phyloP scores from a whole-genome alignment of 2,888 invertebrate genomes.

The Thera britannica region DNA sequence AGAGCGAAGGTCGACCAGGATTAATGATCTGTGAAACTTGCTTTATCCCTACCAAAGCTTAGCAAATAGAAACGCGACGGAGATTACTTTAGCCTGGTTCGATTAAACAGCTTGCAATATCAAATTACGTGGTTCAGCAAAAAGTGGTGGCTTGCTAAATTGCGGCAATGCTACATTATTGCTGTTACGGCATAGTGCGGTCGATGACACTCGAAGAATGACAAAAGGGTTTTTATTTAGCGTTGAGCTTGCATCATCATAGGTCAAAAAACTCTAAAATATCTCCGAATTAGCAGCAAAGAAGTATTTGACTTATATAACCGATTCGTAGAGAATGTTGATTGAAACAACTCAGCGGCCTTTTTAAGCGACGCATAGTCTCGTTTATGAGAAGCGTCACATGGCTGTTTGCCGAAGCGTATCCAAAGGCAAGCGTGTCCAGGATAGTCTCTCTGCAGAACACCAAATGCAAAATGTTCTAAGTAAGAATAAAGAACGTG shows the following conservation, averaged over 20 bases:
- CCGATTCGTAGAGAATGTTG: not conserved
- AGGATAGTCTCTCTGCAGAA: too few species aligned
- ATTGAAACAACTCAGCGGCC: too few species aligned
- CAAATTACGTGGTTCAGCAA: conserved; percentile 62
- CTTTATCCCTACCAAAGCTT: conserved; percentile 1
- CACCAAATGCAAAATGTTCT: too few species aligned
- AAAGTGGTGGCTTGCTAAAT: conserved; percentile 56
- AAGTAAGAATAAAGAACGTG: too few species aligned
- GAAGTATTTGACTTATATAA: not conserved
- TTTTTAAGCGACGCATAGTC: too few species aligned
- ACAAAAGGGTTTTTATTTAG: conserved; percentile 50
- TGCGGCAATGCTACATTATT: conserved; percentile 55
- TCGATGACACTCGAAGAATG: conserved; percentile 60
- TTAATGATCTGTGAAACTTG: conserved; percentile 19
- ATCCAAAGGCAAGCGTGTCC: too few species aligned
- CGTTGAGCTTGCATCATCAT: conserved; percentile 29
- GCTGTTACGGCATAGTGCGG: conserved; percentile 57
- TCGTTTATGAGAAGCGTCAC: too few species aligned
- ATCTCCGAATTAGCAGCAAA: too few species aligned
- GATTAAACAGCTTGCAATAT: conserved; percentile 55
- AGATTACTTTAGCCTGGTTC: conserved; percentile 46
- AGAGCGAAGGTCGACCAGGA: conserved; percentile 28
- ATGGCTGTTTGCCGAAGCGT: too few species aligned
- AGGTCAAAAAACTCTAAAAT: not conserved
- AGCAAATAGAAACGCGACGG: conserved; percentile 14